Conservation (phyloP, 2,797 vertebrate genomes). For the Dendrocincla tyrannina region DNA sequence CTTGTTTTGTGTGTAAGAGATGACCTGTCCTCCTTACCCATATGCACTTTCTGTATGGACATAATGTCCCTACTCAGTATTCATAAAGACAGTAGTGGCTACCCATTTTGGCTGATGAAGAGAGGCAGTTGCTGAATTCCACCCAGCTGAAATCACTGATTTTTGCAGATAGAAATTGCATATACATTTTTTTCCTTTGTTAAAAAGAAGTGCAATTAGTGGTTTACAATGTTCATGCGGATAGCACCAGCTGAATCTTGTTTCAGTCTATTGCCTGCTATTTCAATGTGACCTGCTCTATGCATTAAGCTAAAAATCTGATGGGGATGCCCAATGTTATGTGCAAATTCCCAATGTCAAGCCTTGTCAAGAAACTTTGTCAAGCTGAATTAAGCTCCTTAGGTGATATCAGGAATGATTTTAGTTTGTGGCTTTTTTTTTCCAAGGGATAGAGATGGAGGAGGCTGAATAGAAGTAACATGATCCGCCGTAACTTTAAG, state of each 20-base stretch:
- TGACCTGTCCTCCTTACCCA: conserved; percentile 27
- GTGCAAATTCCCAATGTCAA: background rate
- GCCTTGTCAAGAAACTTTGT: background rate
- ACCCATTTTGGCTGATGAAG: background rate
- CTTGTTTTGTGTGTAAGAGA: conserved; percentile 37
- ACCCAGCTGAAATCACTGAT: conserved; percentile 39
- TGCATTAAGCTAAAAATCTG: background rate
- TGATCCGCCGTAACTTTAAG: background rate
- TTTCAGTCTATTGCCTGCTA: background rate
- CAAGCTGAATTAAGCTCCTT: background rate
- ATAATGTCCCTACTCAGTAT: conserved; percentile 68
- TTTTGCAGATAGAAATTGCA: conserved; percentile 11
- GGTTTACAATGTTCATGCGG: background rate
- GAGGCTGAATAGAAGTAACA: background rate
- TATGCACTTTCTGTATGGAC: conserved; percentile 12
- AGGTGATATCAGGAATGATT: background rate
- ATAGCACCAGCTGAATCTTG: background rate
- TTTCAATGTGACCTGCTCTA: background rate
- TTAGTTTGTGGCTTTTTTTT: background rate
- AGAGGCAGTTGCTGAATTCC: conserved; percentile 44
- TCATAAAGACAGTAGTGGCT: conserved; percentile 41
- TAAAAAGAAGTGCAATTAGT: conserved; percentile 5
- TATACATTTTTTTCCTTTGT: background rate
- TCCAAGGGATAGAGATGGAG: background rate
- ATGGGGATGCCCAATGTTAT: background rate